Base-by-base conservation (phyloP, 2,113 vertebrate species). In the Trinectes maculatus region DNA sequence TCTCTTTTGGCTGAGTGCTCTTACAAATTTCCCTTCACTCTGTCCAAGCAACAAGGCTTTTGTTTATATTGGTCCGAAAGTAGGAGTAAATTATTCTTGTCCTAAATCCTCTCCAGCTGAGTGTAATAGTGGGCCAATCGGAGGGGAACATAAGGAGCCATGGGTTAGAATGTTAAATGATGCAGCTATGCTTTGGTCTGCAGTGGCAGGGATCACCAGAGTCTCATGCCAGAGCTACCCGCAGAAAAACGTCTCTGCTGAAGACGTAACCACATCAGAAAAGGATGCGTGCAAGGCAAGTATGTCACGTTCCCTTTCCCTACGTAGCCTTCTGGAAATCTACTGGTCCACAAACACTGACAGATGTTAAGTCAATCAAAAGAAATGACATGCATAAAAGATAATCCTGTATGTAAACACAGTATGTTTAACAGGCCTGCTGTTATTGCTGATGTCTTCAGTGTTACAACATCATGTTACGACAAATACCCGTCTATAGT, bases 41-140 rank as follows among this genome's bases (percentile, higher is more conserved):
- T 37, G 75, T 87, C 89, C 83, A 87, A 89, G 83, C 79, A 65
- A 73, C 53, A 21, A 75, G 83, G 66, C 76, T 75, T 87, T 90
- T 89, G 88, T 91, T 90, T 86, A 86, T 84, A 85, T 82, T 86
- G 79, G 80, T 87, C 75, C 85, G 75, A 76, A 85, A 87, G 75
- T 64, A 84, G 73, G 79, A 89, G 86, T 88, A 81, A 89, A 92
- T 91, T 79, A 90, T 89, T 91, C 85, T 89, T 79, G 85, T 87
- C 73, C 79, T 78, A 83, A 90, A 88, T 83, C 80, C 86, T 79
- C 74, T 90, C 87, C 88, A 90, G 80, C 87, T 86, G 90, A 86
- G 89, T 83, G 82, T 78, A 83, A 85, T 90, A 82, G 77, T 75
- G 76, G 83, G 58, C 79, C 70, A 63, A 68, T 47, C 59, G 63